Conservation (phyloP, 2,113 vertebrate genomes). For the Osmerus eperlanus region DNA sequence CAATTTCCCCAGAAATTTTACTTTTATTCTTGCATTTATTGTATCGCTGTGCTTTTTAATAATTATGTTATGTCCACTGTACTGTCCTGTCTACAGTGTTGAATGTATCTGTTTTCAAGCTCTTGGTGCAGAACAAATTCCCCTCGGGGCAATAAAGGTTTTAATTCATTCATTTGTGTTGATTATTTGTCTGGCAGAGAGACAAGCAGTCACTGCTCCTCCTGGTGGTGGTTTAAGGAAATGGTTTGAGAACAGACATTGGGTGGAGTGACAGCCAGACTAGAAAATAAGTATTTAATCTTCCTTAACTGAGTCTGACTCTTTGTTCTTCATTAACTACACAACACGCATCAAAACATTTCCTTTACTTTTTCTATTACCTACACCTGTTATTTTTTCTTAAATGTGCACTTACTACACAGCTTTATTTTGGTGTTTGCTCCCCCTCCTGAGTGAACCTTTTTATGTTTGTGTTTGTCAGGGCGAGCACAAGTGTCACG, state of each 20-base stretch:
- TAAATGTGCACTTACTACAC: too few relatives aligned
- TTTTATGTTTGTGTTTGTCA: constrained; percentile 43
- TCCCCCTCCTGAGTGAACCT: too few relatives aligned
- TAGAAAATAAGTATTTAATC: background rate
- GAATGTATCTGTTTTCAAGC: too few relatives aligned
- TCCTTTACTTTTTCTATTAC: background rate
- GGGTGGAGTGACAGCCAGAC: constrained; percentile 26
- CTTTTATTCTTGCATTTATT: too few relatives aligned
- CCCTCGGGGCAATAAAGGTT: too few relatives aligned
- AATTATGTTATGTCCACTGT: too few relatives aligned
- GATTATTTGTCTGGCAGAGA: constrained; percentile 3
- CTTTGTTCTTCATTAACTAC: background rate
- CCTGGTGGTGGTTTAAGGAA: constrained; percentile 42
- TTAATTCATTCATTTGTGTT: constrained; percentile 10
- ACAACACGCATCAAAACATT: background rate
- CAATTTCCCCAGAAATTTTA: too few relatives aligned
- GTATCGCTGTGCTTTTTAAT: too few relatives aligned
- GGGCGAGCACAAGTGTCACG: constrained; percentile 93
- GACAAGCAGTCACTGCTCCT: constrained; percentile 45
- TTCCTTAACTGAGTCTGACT: background rate
- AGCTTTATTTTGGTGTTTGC: too few relatives aligned
- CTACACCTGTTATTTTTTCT: background rate
- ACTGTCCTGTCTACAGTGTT: too few relatives aligned
- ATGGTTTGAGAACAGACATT: constrained; percentile 13
- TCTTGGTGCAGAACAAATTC: too few relatives aligned